Conservation (phyloP, 2,113 vertebrate genomes). For the Ptilonorhynchus violaceus region DNA sequence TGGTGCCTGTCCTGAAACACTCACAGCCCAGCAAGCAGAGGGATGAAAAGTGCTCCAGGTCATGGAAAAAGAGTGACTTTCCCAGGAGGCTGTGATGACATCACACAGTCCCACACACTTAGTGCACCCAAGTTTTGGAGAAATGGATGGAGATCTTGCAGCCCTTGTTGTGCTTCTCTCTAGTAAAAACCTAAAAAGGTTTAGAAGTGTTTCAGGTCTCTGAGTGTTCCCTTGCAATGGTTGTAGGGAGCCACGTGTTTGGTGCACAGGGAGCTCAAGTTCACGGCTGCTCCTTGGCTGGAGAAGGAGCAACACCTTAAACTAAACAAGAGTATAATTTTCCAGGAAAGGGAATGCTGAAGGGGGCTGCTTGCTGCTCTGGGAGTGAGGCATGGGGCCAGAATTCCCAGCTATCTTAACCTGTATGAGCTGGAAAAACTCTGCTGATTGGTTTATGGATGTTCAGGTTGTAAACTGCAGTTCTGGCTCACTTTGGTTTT, state of each 20-base stretch:
- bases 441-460: neutral
- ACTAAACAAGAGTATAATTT: neutral
- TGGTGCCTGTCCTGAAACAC: neutral
- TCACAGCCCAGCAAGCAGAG: neutral
- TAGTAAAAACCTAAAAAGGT: neutral
- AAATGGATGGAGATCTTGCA: neutral
- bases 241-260: neutral
- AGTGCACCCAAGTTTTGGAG: neutral
- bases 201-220: neutral
- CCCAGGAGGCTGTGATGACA: fast-evolving
- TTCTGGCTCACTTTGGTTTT: neutral
- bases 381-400: neutral
- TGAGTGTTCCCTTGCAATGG: neutral
- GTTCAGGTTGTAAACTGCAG: neutral
- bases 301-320: neutral
- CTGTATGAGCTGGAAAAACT: neutral
- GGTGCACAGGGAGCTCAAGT: neutral
- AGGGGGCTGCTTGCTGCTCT: neutral
- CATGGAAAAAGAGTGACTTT: neutral
- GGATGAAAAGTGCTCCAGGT: neutral
- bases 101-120: neutral
- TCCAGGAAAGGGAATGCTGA: neutral
- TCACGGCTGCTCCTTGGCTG: neutral
- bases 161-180: too few species aligned
- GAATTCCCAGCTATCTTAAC: neutral